phyloP scores from a whole-genome alignment of 2,888 invertebrate species.

The Xestia xanthographa region DNA sequence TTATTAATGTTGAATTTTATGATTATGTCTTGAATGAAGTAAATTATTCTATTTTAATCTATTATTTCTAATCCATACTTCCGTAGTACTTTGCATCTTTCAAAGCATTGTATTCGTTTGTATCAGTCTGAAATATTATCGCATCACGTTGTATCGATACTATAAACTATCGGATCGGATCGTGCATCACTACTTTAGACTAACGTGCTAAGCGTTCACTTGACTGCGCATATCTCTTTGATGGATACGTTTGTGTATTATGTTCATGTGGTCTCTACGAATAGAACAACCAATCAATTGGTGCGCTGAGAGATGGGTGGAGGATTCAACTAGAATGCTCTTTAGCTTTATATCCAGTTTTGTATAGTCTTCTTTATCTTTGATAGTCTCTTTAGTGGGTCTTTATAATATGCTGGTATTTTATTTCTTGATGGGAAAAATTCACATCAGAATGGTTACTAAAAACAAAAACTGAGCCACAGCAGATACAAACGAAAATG shows the following conservation, averaged over 20 bases:
- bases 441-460: neutral
- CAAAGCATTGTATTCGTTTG: neutral
- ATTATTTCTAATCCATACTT: neutral
- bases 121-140: neutral
- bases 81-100: neutral
- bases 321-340: conserved; percentile 15
- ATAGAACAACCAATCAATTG: conserved; percentile 49
- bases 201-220: conserved; percentile 57
- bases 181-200: conserved; percentile 4
- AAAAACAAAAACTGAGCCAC: neutral
- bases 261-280: conserved; percentile 43
- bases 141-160: conserved; percentile 1
- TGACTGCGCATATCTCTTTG: conserved; percentile 57
- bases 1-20: too few species aligned
- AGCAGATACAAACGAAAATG: neutral
- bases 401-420: neutral
- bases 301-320: conserved; percentile 13
- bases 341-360: conserved; percentile 15
- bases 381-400: neutral
- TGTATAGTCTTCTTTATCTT: neutral
- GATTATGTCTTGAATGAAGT: too few species aligned
- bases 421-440: neutral
- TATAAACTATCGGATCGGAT: neutral
- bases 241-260: conserved; percentile 57
- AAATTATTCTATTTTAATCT: too few species aligned